Conservation (phyloP, 2,113 vertebrate genomes). For the Panthera leo region DNA sequence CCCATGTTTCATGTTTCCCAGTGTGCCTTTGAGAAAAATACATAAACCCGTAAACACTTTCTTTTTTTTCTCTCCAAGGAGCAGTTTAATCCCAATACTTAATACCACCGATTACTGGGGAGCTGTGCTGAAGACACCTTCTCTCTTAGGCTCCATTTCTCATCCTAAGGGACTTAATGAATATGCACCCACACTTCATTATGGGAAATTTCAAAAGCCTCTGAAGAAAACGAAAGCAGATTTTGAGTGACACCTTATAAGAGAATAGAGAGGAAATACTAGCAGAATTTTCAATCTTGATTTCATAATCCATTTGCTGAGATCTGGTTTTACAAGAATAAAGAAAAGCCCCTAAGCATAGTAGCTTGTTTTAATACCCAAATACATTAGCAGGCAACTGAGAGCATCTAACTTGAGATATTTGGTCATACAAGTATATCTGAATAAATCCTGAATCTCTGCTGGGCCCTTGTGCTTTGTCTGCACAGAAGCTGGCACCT, state of each 20-base stretch:
- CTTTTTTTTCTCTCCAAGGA: not conserved
- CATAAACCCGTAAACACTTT: not conserved
- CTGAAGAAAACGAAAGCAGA: not conserved
- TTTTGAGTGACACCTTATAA: not conserved
- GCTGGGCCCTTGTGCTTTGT: not conserved
- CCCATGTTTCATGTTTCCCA: not conserved
- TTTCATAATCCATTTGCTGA: not conserved
- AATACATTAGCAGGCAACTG: not conserved
- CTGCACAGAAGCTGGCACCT: not conserved
- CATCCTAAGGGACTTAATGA: not conserved
- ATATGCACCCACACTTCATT: not conserved
- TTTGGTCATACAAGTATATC: not conserved
- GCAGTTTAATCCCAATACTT: not conserved
- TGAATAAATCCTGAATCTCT: not conserved
- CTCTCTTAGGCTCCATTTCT: not conserved
- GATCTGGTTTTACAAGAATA: not conserved
- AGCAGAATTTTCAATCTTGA: not conserved
- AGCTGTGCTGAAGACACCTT: not conserved
- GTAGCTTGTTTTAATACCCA: not conserved
- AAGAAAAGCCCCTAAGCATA: not conserved
- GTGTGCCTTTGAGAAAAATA: not conserved
- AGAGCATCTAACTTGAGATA: not conserved
- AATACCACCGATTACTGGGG: not conserved
- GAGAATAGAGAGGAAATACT: not conserved
- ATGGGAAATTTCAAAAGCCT: not conserved